Base-by-base conservation (phyloP, 1,140 invertebrate species). In the Araneus ventricosus region DNA sequence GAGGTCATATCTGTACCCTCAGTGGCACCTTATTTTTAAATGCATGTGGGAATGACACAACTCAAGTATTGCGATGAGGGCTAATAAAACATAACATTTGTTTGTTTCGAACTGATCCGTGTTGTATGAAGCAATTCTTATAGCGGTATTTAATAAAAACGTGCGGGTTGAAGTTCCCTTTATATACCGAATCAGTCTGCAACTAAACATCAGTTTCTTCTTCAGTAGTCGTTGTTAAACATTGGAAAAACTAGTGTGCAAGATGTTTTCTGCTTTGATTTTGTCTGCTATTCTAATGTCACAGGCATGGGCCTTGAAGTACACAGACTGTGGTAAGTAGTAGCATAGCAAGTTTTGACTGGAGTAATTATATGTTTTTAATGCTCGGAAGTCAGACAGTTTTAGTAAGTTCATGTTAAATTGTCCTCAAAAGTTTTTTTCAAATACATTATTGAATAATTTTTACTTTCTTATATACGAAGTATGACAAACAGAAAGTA, bases 261-360 rank as follows among this genome's bases (percentile, higher is more conserved):
- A 27, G 45, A 87, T 87, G 85, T n/a, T 61, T 7, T n/a, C 7
- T 63, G 8, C 45, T 63, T 27, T 63, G 17, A 37, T 87, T 87
- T 34, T 87, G 37, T 63, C 85, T 20, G 22, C 17, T 34, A 61
- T 87, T 39, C 59, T 87, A 5, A 37, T 87, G 22, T 87, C 85
- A 34, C 85, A 87, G 22, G 57, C 85, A 37, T 39, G 59, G 85
- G 85, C 85, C 59, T 61, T 87, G 27, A 87, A 87, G 34, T 87
- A 63, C 22, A 87, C 85, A 22, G 85, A 87, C 24, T 87, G 85
- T n/a, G 85, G 85, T 87, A 87, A 87, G 85, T 63, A 87, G 20
- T 41, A 52, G 6, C 63, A 27, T n/a, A 3, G 7, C 27, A 8
- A 67, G n/a, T 67, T 67, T 67, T 27, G 10, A 22, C 34, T 75